Evolutionary conservation across 1,140 invertebrate genomes (phyloP).

Genomic region (Oryctes rhinoceros): DNA sequence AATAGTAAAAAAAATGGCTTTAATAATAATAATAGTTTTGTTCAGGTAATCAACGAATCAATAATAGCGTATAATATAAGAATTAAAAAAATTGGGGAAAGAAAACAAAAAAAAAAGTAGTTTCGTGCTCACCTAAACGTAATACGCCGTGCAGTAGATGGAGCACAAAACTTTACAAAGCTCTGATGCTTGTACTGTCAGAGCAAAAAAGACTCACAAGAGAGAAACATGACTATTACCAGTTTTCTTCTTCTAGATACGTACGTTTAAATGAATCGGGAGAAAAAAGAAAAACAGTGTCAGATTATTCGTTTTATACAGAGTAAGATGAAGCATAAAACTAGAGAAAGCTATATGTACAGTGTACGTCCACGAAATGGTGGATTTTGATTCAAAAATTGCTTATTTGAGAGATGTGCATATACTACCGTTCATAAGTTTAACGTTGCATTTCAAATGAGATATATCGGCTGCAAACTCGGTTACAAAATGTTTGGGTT

Average conservation of each 20-base stretch:
- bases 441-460: too few species aligned
- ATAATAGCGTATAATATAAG: not conserved
- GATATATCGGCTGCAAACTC: too few species aligned
- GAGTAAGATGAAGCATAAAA: not conserved
- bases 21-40: not conserved
- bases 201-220: conserved; percentile 28
- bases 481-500: too few species aligned
- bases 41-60: not conserved
- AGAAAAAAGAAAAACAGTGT: conserved; percentile 28
- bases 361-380: not conserved
- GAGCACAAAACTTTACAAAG: conserved; percentile 38
- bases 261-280: conserved; percentile 26
- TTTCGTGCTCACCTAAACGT: conserved; percentile 38
- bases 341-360: not conserved
- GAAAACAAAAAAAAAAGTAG: not conserved
- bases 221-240: conserved; percentile 30
- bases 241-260: conserved; percentile 39
- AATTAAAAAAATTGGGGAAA: not conserved
- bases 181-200: not conserved
- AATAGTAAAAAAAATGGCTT: not conserved
- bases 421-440: too few species aligned
- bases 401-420: too few species aligned
- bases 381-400: not conserved
- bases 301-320: conserved; percentile 22
- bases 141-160: conserved; percentile 12